These are phyloP conservation scores for Hetaerina titia DNA, from an alignment of 2,888 invertebrate genomes.

Conservation along the genomic window DNA sequence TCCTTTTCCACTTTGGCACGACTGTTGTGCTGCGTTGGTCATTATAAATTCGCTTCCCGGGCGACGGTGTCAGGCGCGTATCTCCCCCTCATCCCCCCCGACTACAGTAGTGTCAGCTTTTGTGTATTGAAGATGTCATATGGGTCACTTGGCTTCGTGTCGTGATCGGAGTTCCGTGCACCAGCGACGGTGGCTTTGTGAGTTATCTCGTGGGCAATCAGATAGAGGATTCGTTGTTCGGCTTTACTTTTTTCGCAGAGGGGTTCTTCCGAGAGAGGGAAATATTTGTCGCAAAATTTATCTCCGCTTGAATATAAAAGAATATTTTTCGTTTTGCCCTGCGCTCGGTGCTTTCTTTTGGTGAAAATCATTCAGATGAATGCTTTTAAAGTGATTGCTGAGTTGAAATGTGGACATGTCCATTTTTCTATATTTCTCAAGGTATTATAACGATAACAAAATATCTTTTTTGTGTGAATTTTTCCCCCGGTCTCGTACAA, in stretches of 20 bases:
- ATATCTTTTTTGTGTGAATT: too few species aligned
- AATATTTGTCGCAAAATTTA: neutral
- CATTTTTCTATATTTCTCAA: too few species aligned
- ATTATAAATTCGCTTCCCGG: constrained; percentile 7
- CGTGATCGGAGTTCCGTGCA: neutral
- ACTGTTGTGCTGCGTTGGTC: neutral
- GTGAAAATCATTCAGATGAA: too few species aligned
- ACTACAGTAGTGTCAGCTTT: neutral
- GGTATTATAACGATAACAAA: too few species aligned
- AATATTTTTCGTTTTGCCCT: too few species aligned
- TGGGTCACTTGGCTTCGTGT: neutral
- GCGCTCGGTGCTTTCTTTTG: too few species aligned
- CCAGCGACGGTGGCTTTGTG: neutral
- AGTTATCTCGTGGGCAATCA: neutral
- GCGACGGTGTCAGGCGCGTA: neutral
- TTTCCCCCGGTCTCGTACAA: too few species aligned
- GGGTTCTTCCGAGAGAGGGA: neutral
- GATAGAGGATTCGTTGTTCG: neutral
- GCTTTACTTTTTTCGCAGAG: neutral
- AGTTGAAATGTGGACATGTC: too few species aligned
- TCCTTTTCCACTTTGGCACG: neutral
- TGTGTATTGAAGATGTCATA: neutral
- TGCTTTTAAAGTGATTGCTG: too few species aligned
- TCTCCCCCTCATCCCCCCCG: neutral
- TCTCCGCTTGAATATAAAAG: neutral